Percentiles rank a stretch among this genome's conserved stretches.
Evolutionary conservation across 1,140 invertebrate species (phyloP).

Genomic region (Diabrotica undecimpunctata): DNA sequence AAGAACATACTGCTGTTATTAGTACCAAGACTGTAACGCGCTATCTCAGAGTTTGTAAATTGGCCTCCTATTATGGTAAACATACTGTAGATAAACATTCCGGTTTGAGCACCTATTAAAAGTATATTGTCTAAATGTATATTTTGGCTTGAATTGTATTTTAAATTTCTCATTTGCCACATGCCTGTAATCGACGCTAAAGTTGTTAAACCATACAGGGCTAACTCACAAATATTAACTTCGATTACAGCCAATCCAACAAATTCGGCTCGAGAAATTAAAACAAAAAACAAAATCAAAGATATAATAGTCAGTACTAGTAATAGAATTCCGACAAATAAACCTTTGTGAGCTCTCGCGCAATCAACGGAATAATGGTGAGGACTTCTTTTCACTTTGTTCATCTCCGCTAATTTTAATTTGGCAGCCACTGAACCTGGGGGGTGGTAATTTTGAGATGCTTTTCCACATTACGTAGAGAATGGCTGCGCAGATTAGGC

Average conservation of each 20-base stretch:
- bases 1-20: slow-evolving; percentile 75
- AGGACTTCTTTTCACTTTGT: slow-evolving; percentile 69
- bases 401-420: slow-evolving; percentile 52
- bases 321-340: slow-evolving; percentile 90
- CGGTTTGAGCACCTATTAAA: slow-evolving; percentile 86
- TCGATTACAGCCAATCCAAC: slow-evolving; percentile 82
- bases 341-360: slow-evolving; percentile 86
- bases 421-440: slow-evolving; percentile 52
- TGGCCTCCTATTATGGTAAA: slow-evolving; percentile 90
- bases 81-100: slow-evolving; percentile 90
- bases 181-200: slow-evolving; percentile 82
- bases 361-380: slow-evolving; percentile 94
- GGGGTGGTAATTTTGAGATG: slow-evolving; percentile 62
- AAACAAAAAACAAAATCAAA: slow-evolving; percentile 90
- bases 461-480: slow-evolving; percentile 87
- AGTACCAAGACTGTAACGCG: slow-evolving; percentile 79
- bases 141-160: slow-evolving; percentile 78
- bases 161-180: slow-evolving; percentile 78
- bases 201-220: slow-evolving; percentile 81
- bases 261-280: slow-evolving; percentile 81
- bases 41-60: too few relatives aligned
- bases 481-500: slow-evolving; percentile 91
- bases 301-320: slow-evolving; percentile 92
- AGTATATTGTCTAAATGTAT: slow-evolving; percentile 91
- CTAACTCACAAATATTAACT: slow-evolving; percentile 87